Base-by-base conservation (phyloP, 2,113 vertebrate genomes). In the Gymnocephalus cernua region DNA sequence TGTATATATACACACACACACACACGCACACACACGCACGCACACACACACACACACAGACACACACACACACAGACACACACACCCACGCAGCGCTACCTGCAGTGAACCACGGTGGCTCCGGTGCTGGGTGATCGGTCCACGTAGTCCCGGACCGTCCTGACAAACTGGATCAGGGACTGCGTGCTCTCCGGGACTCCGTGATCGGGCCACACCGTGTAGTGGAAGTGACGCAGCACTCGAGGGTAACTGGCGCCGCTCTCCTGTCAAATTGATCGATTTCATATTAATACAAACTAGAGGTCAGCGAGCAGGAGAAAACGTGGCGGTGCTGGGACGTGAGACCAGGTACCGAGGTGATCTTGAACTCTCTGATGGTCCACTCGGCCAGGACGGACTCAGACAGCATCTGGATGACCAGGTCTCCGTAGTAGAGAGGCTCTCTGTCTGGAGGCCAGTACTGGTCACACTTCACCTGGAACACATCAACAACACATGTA, bases 131-230 rank as follows among this genome's bases (percentile, higher is more conserved):
- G 97, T 0, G 94, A 96, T 58, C 97, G 94, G 93, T 98, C 97
- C 86, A 97, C 95, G 62, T 97, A 98, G 94, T 99, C 98, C 74
- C 98, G 94, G 57, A 98, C 97, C 0, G 97, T 99, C 86, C 97
- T 94, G 86, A 97, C 97, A 76, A 99, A 99, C 93, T 98, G 97
- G 88, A 99, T 96, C 62, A 99, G 95, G 27, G 97, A 98, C 90
- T 98, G 97, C 1, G 97, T 97, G 82, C 96, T 97, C 77, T 99
- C 98, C 0, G 98, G 98, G 27, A 99, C 98, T 0, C 98, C 98
- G 2, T 99, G 98, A 77, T 99, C 98, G 23, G 98, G 98, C 98
- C 98, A 99, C 71, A 99, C 97, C 0, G 97, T 99, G 86, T 98
- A 99, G 92, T 99, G 98, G 91, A 99, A 99, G 84, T 99, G 98